Base-by-base conservation (phyloP, 2,888 invertebrate genomes). In the Acleris emargana region DNA sequence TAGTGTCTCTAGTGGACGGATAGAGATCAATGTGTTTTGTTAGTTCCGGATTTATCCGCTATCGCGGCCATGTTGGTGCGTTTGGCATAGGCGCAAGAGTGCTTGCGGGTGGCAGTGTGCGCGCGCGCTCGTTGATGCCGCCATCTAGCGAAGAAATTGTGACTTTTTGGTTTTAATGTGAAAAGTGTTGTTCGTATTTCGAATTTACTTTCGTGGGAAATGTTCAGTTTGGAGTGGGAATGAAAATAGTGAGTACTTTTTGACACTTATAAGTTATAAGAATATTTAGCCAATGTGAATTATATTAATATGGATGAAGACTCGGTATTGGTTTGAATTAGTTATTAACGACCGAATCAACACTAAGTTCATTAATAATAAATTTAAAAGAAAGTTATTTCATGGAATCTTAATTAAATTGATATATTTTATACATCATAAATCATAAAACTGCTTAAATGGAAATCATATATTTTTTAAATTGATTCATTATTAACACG, bases 61-160 rank as follows among this genome's bases (percentile, higher is more conserved):
- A 18, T n/a, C n/a, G 32, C 3, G n/a, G 60, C 51, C 51, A 63
- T 52, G 69, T 55, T 22, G 13, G 68, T 54, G 58, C n/a, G 18
- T 45, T 17, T 3, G 17, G 42, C 52, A 47, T 52, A 51, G 25
- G 58, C 62, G 64, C 42, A 53, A 60, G 47, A 57, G 58, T 51
- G 38, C n/a, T 47, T 38, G 49, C 43, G 50, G 5, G 16, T 38
- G 43, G 50, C 64, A 64, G 61, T 58, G 61, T 50, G 38, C 52
- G 62, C 64, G 58, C 62, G 60, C 62, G 62, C 59, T 17, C n/a
- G 66, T 25, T 51, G 38, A 53, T 52, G 32, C 20, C 50, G 64
- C 52, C 68, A 53, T 66, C 61, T 59, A 62, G 68, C 32, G 58
- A 54, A 38, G 17, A 51, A 62, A 58, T 60, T 55, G 57, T 55